A percentile compares a stretch with the other conserved stretches of the same genome.
Evolutionary conservation across 2,888 invertebrate genomes (phyloP).

Genomic region (Lymantria dispar): DNA sequence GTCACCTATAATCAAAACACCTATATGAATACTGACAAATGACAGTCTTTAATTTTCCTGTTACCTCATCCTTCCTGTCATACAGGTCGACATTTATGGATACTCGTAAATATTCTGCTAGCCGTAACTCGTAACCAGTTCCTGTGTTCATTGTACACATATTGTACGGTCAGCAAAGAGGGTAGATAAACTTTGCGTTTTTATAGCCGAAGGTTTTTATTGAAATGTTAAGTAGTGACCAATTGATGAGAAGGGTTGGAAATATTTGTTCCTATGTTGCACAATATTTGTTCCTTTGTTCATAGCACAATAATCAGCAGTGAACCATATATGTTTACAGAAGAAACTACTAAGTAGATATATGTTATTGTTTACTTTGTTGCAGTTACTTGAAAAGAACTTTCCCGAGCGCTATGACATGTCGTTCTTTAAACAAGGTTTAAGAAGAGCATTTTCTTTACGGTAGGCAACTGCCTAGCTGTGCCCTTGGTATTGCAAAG

Average conservation of each 20-base stretch:
- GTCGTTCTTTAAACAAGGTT: no score
- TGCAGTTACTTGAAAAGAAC: no score
- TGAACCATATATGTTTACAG: no score
- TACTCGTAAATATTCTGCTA: constrained; percentile 30
- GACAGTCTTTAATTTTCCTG: constrained; percentile 28
- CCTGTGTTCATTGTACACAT: constrained; percentile 7
- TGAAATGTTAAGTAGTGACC: neutral
- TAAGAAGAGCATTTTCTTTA: no score
- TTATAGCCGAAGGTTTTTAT: neutral
- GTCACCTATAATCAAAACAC: neutral
- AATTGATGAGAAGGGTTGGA: neutral
- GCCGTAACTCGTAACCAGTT: constrained; percentile 11
- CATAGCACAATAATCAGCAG: no score
- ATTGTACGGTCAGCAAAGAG: constrained; percentile 5
- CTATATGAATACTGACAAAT: constrained; percentile 14
- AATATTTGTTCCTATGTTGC: neutral
- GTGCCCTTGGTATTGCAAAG: no score
- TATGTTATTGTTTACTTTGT: no score
- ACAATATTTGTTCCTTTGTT: neutral
- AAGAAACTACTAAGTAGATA: no score
- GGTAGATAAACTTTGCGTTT: neutral
- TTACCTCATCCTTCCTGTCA: constrained; percentile 22
- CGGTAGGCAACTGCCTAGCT: no score
- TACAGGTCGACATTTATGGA: constrained; percentile 35
- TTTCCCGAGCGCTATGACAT: no score